Percentiles rank a stretch among this genome's conserved stretches.
Evolutionary conservation across 1,140 invertebrate genomes (phyloP).

Genomic region (Ephestia elutella): DNA sequence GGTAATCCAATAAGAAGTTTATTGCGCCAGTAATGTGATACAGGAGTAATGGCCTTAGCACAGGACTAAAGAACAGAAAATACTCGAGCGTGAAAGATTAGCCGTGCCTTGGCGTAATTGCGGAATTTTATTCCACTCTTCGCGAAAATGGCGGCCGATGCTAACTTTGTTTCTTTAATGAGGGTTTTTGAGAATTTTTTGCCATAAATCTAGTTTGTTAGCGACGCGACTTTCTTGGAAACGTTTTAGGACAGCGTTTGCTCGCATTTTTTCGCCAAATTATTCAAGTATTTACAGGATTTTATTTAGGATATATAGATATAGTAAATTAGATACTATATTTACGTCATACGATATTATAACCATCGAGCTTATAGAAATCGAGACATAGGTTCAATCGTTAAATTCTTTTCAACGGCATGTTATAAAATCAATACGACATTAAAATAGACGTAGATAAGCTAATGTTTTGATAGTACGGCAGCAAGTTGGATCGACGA

Average conservation of each 20-base stretch:
- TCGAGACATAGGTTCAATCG: too few relatives aligned
- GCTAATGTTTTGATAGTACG: too few relatives aligned
- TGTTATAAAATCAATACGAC: too few relatives aligned
- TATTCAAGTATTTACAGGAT: too few relatives aligned
- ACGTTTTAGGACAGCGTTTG: not conserved
- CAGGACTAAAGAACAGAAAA: not conserved
- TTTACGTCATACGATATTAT: too few relatives aligned
- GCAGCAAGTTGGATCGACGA: too few relatives aligned
- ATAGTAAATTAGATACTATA: not conserved
- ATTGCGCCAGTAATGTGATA: not conserved
- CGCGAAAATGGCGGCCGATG: not conserved
- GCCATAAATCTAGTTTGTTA: not conserved
- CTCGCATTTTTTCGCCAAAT: not conserved
- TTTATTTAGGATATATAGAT: too few relatives aligned
- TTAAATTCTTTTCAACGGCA: too few relatives aligned
- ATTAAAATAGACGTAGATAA: too few relatives aligned
- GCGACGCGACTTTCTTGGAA: not conserved
- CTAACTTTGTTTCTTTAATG: constrained; percentile 1
- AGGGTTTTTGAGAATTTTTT: not conserved
- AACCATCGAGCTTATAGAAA: too few relatives aligned
- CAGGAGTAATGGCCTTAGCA: not conserved
- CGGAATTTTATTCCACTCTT: not conserved
- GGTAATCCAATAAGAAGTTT: not conserved
- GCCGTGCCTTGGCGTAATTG: not conserved
- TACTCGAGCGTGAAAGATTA: constrained; percentile 1